Evolutionary conservation across 2,888 invertebrate species (phyloP).

Genomic region (Drosophila prostipennis): DNA sequence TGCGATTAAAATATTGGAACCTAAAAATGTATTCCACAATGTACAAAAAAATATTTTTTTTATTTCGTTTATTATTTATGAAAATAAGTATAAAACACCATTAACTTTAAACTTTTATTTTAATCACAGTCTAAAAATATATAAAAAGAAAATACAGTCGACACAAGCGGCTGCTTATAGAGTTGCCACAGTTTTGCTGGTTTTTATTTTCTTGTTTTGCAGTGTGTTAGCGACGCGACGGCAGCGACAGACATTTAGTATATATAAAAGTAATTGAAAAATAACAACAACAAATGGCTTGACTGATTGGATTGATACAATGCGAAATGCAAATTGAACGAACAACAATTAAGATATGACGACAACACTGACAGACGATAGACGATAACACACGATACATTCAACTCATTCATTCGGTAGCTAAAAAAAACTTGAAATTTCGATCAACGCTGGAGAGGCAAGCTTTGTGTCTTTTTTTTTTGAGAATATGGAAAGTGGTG

Average conservation of each 20-base stretch:
- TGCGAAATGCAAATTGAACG: slow-evolving; percentile 61
- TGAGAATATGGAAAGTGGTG: slow-evolving; percentile 20
- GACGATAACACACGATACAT: slow-evolving; percentile 42
- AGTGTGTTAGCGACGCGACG: slow-evolving; percentile 52
- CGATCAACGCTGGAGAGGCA: slow-evolving; percentile 15
- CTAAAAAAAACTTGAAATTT: slow-evolving; percentile 9
- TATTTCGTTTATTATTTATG: no score
- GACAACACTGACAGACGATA: slow-evolving; percentile 66
- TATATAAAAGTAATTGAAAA: slow-evolving; percentile 45
- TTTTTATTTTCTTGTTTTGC: slow-evolving; percentile 23
- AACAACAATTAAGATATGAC: slow-evolving; percentile 63
- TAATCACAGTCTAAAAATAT: slow-evolving; percentile 5
- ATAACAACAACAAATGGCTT: slow-evolving; percentile 74
- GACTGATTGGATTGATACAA: slow-evolving; percentile 32
- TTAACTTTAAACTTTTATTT: no score
- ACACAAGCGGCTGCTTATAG: slow-evolving; percentile 40
- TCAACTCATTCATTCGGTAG: slow-evolving; percentile 22
- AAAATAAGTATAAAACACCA: no score
- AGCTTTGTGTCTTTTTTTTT: slow-evolving; percentile 22
- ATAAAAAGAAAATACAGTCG: slow-evolving; percentile 44
- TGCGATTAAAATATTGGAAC: slow-evolving; percentile 8
- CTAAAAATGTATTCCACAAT: no score
- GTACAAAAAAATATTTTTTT: no score
- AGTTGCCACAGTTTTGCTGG: slow-evolving; percentile 48
- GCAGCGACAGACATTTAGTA: slow-evolving; percentile 69